phyloP scores from a whole-genome alignment of 2,113 vertebrate genomes.

The Proterorhinus semilunaris region DNA sequence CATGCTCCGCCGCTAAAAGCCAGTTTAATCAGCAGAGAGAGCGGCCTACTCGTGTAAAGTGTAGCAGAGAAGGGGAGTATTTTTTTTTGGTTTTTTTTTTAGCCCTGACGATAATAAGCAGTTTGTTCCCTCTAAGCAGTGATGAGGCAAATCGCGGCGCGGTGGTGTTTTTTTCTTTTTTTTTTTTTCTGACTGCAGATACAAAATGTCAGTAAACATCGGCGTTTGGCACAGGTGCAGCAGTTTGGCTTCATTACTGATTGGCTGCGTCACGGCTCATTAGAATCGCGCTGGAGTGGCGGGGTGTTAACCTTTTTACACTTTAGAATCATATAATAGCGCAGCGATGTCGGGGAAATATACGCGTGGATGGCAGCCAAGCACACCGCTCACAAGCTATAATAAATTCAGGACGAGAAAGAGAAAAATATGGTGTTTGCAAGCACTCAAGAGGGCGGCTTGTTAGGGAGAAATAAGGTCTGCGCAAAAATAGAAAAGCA shows the following conservation, averaged over 20 bases:
- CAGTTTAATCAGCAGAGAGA: conserved; percentile 23
- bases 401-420: neutral
- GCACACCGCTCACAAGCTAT: neutral
- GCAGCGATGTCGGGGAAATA: conserved; percentile 6
- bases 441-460: neutral
- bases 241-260: conserved; percentile 21
- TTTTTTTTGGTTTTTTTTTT: conserved; percentile 23
- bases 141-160: conserved; percentile 9
- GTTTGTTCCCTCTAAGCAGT: conserved; percentile 13
- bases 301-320: conserved; percentile 8
- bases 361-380: conserved; percentile 3
- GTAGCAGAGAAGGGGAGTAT: conserved; percentile 19
- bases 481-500: neutral
- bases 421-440: neutral
- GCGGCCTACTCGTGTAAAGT: conserved; percentile 11
- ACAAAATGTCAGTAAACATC: conserved; percentile 14
- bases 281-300: conserved; percentile 9
- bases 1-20: conserved; percentile 10
- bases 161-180: neutral
- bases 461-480: neutral
- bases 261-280: conserved; percentile 1
- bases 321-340: neutral
- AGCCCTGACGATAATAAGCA: conserved; percentile 21
- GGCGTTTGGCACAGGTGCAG: conserved; percentile 12
- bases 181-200: neutral